A percentile compares a stretch with the other conserved stretches of the same genome.
These are phyloP conservation scores for Chloroclystis v-ata DNA, from an alignment of 2,888 invertebrate genomes.

Conservation along the genomic window DNA sequence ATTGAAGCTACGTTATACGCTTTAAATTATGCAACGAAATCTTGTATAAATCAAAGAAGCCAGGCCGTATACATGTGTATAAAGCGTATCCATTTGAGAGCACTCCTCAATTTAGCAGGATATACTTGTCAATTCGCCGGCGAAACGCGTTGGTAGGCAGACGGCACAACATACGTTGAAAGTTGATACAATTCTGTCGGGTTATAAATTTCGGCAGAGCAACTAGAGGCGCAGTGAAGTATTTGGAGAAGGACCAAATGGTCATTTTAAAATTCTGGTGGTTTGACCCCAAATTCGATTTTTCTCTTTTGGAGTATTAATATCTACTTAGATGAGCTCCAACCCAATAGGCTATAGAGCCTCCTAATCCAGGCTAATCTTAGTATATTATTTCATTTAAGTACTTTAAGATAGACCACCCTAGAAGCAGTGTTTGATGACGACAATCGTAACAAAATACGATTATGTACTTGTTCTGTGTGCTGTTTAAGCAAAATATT, in stretches of 20 bases:
- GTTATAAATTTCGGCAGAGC: conserved; percentile 50
- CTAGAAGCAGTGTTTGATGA: too few relatives aligned
- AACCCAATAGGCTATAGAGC: too few relatives aligned
- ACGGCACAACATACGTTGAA: conserved; percentile 43
- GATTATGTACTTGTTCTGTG: not conserved
- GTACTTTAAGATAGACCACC: too few relatives aligned
- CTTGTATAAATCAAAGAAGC: conserved; percentile 44
- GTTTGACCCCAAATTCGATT: too few relatives aligned
- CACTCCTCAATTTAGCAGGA: conserved; percentile 48
- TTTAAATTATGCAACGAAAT: too few relatives aligned
- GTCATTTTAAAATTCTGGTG: not conserved
- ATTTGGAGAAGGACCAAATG: conserved; percentile 6
- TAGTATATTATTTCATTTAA: too few relatives aligned
- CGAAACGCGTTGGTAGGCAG: conserved; percentile 40
- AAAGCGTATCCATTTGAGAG: conserved; percentile 27
- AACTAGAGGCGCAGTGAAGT: conserved; percentile 26
- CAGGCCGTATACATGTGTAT: conserved; percentile 26
- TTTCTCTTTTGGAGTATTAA: too few relatives aligned
- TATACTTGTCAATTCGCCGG: conserved; percentile 56
- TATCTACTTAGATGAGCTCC: too few relatives aligned
- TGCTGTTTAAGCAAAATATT: not conserved
- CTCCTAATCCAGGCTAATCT: too few relatives aligned
- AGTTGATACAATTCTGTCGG: conserved; percentile 58
- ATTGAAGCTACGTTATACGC: too few relatives aligned
- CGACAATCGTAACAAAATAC: too few relatives aligned